Base-by-base conservation (phyloP, 2,797 vertebrate species). In the Pseudomugil tenellus region DNA sequence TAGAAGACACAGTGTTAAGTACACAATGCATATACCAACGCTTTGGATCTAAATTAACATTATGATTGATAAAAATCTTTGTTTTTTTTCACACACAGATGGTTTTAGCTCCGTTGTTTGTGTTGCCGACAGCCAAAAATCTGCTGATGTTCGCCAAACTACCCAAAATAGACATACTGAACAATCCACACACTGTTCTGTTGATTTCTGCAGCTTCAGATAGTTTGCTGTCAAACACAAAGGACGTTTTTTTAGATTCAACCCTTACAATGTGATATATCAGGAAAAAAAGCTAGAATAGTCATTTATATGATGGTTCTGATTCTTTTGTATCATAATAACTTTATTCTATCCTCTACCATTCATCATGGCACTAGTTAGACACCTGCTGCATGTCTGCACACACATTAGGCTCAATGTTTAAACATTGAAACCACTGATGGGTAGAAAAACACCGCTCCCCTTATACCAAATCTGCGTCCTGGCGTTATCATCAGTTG, bases 11-110 rank as follows among this genome's bases (percentile, higher is more conserved):
- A 10, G 6, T 58, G 35, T 8, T 25, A 0, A 4, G 12, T 31
- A 35, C 34, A 4, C 13, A 39, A 17, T 12, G 11, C 16, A 12
- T 12, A 17, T 41, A 2, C 19, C 39, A 41, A 41, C n/a, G 26
- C 28, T 46, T 51, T 23, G 10, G 13, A 5, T 34, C 52, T 34
- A 34, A 17, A 57, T 61, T n/a, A 23, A 13, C 21, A 55, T 34
- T 6, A 19, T n/a, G n/a, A n/a, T n/a, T n/a, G n/a, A n/a, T n/a
- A n/a, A n/a, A n/a, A n/a, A n/a, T n/a, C n/a, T n/a, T n/a, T n/a
- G n/a, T n/a, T n/a, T 72, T 74, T 63, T 17, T 71, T 29, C 37
- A 39, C 3, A 16, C 17, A 48, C 19, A 48, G 8, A 4, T 48
- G 9, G n/a, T 21, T 21, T 48, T n/a, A 48, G 43, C 19, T 16